These are phyloP conservation scores for Thaumetopoea pityocampa DNA, from an alignment of 1,140 invertebrate species.

Conservation along the genomic window DNA sequence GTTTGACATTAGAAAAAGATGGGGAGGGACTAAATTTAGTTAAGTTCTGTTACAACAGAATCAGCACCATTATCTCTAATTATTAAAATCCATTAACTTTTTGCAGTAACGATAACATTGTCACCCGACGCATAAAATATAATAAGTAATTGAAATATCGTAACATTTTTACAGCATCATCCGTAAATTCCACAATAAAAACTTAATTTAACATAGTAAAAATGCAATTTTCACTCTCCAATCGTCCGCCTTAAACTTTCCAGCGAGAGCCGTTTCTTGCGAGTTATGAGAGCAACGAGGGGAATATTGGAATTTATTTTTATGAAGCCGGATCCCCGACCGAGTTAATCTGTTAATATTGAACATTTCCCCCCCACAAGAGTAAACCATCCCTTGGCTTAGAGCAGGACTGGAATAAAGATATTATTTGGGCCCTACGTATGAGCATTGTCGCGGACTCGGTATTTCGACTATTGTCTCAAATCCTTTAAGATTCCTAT, in stretches of 20 bases:
- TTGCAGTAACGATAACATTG: conserved; percentile 6
- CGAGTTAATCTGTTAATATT: conserved; percentile 66
- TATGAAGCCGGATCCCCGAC: conserved; percentile 50
- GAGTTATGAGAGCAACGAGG: conserved; percentile 53
- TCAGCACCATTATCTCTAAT: too few relatives aligned
- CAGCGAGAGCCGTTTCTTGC: conserved; percentile 44
- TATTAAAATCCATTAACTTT: not conserved
- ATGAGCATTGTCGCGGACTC: conserved; percentile 1
- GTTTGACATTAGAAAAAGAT: too few relatives aligned
- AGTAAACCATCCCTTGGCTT: conserved; percentile 28
- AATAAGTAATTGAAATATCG: conserved; percentile 26
- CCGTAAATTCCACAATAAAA: conserved; percentile 54
- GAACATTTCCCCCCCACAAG: conserved; percentile 47
- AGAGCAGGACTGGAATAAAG: conserved; percentile 10
- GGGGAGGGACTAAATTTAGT: too few relatives aligned
- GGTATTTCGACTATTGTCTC: too few relatives aligned
- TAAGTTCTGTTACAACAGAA: too few relatives aligned
- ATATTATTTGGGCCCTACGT: conserved; percentile 5
- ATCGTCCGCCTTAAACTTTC: conserved; percentile 53
- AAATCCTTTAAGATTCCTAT: too few relatives aligned
- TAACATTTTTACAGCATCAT: conserved; percentile 30
- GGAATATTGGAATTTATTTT: conserved; percentile 63
- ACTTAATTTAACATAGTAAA: conserved; percentile 55
- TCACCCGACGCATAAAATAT: conserved; percentile 2
- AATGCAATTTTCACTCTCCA: conserved; percentile 59